Base-by-base conservation (phyloP, 2,888 invertebrate species). In the Opisthograptis luteolata region DNA sequence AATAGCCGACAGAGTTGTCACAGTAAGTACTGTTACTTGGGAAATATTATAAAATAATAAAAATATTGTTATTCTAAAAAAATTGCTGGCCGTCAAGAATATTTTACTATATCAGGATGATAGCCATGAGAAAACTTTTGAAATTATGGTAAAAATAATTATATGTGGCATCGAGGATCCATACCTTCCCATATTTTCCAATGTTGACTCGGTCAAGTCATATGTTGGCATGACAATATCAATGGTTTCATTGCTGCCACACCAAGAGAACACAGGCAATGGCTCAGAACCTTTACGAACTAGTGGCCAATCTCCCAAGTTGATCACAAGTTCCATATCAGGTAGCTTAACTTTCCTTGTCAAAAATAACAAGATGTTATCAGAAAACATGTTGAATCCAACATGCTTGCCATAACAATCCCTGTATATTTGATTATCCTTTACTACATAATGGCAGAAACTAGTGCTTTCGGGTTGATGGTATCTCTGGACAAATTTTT, bases 211-310 rank as follows among this genome's bases (percentile, higher is more conserved):
- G 0, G 97, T 98, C 34, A 99, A 91, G 77, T 99, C 98, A 84
- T 99, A 99, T 0, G 98, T 98, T 4, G 99, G 99, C 92, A 99
- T 92, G 17, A 98, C 93, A 76, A 99, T 98, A 80, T 99, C 99
- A 66, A 92, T 89, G 3, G 95, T 94, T 50, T 95, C 94, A 48
- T 93, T 92, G 56, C 97, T 98, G 1, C 98, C 98, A 84, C 99
- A 99, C 99, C 99, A 99, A 9, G 98, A 98, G 76, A 99, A 96
- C 54, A 99, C 93, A 1, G 99, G 98, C 56, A 94, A 92, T 7
- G 92, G 91, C 8, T 92, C 89, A 5, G 81, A 81, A 27, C 76
- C 80, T 57, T 89, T 92, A 48, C 91, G 89, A 1, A 94, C 93
- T 14, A 99, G 84, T 0, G 99, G 99, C 98, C 98, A 99, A 82